Conservation (phyloP, 2,888 invertebrate genomes). For the Pristionchus maxplancki region DNA sequence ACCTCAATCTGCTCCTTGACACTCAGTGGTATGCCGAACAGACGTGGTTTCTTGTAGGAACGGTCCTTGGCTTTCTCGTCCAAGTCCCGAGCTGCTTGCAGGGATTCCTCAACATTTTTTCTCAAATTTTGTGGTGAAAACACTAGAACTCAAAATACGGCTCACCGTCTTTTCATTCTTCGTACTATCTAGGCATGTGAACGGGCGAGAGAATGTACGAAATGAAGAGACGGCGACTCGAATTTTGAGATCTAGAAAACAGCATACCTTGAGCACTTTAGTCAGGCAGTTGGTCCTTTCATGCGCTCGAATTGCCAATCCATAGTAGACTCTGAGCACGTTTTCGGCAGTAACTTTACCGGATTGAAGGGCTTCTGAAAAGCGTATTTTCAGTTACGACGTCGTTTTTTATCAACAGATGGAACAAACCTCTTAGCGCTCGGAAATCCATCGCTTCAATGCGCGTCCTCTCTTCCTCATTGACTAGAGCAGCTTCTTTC, state of each 20-base stretch:
- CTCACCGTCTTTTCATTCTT: too few species aligned
- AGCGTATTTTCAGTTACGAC: too few species aligned
- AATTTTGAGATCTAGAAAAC: too few species aligned
- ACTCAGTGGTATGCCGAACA: constrained; percentile 63
- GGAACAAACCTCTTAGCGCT: neutral
- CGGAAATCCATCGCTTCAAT: neutral
- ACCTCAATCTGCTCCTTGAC: constrained; percentile 57
- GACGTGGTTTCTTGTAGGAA: constrained; percentile 54
- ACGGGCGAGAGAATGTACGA: too few species aligned
- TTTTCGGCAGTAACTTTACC: neutral
- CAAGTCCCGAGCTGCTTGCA: constrained; percentile 50
- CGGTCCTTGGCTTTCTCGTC: constrained; percentile 52
- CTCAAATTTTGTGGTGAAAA: too few species aligned
- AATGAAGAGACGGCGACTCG: too few species aligned
- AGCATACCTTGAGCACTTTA: neutral
- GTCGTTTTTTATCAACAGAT: too few species aligned
- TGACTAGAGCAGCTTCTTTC: neutral
- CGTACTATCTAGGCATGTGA: too few species aligned
- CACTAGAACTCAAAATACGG: too few species aligned
- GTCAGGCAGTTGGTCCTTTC: constrained; percentile 24
- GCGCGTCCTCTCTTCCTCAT: neutral
- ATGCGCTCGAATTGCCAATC: neutral
- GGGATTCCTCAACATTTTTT: neutral
- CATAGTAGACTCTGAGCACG: neutral
- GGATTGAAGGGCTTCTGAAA: neutral